Evolutionary conservation across 1,140 invertebrate species (phyloP), one percentile per base, ranked within the genome.

Genomic region (Spodoptera frugiperda): DNA sequence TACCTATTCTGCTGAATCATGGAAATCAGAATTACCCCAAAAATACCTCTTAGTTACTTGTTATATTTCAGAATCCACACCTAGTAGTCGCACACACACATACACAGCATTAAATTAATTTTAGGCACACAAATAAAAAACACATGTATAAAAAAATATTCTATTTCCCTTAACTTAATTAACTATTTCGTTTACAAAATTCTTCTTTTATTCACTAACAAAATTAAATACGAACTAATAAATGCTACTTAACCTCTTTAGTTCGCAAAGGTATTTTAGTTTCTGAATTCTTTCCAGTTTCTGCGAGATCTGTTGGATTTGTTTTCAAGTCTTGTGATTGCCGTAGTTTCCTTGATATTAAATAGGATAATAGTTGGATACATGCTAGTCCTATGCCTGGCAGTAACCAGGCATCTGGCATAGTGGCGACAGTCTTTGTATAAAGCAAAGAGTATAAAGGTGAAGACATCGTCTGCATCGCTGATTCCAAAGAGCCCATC

Each of bases 371-470:
- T 5, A 92, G 68, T 87, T 94, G 94, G 67, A 94, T 70, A 2
- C 89, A 49, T 6, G 89, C 89, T 55, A 94, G 70, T 6, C 81
- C 39, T 0, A 93, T 86, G 49, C 92, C 91, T 2, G 93, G 91
- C 6, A 92, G 70, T 2, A 94, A 73, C 90, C 92, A 94, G 2
- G 91, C 88, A 61, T 92, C 91, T 1, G 94, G 89, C 30, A 89
- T 77, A 3, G 78, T 81, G 17, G 87, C 86, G 11, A 94, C 89
- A 44, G 92, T 94, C 68, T 81, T 89, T 17, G 87, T 87, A 59
- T 94, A 94, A 2, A 94, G 82, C 10, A 89, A 77, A 17, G 91
- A 94, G 48, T 91, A 91, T 0, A 94, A 76, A 4, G 94, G 93
- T 0, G 91, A 89, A 3, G 91, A 86, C 19, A 94, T 63, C 12